These are phyloP conservation scores for Orestias chungarensis DNA, from an alignment of 2,797 vertebrate genomes.

Conservation along the genomic window DNA sequence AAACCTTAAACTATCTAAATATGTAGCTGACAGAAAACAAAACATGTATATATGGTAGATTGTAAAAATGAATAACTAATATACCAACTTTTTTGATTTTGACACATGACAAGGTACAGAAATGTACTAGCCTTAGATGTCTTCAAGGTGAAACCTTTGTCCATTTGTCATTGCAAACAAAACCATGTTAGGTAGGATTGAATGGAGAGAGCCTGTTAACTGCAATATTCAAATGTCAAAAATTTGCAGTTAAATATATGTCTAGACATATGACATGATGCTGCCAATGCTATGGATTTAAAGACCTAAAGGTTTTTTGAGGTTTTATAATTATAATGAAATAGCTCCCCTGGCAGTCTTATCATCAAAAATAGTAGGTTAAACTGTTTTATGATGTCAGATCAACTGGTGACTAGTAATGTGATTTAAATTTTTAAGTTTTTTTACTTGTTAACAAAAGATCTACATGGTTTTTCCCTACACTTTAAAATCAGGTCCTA, in stretches of 20 bases:
- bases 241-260: background rate
- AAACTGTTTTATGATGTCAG: too few species aligned
- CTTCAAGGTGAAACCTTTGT: background rate
- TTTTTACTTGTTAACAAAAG: background rate
- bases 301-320: too few species aligned
- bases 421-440: background rate
- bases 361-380: too few species aligned
- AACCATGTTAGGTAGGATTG: background rate
- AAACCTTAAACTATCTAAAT: too few species aligned
- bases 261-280: background rate
- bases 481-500: background rate
- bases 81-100: background rate
- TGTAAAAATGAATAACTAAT: background rate
- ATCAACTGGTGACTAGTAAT: background rate
- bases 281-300: too few species aligned
- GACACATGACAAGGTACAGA: background rate
- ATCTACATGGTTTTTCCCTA: background rate
- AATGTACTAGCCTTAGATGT: background rate
- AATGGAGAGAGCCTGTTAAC: background rate
- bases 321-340: too few species aligned
- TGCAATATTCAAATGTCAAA: background rate
- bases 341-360: too few species aligned
- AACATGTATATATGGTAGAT: too few species aligned
- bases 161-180: background rate
- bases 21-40: background rate